Evolutionary conservation across 2,797 vertebrate genomes (phyloP), one percentile per base, ranked within the genome.

Genomic region (Cossypha dichroa): DNA sequence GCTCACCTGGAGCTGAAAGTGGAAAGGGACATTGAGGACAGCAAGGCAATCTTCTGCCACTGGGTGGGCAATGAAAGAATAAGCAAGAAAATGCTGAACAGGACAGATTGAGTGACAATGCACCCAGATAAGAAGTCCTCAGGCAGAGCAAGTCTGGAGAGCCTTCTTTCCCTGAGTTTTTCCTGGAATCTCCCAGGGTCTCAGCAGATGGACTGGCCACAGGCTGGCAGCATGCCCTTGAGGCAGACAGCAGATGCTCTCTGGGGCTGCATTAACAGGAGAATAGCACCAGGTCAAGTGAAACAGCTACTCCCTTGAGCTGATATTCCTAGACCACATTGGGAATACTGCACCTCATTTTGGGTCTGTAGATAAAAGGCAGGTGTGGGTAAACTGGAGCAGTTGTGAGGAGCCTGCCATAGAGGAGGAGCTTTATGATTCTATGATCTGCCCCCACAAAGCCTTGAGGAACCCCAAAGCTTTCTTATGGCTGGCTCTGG

Each of bases 331-430:
- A 40, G 34, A n/a, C 11, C 23, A 34, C 62, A 5, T 29, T 0
- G 1, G 29, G 51, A 69, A 56, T 41, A 11, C 13, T 48, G 8
- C 26, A 10, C 22, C 31, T 51, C 46, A 29, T 52, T 83, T 77
- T 6, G 23, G 18, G 21, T 38, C 6, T 73, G 8, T 28, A 2
- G 34, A 4, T 41, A 29, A 17, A 40, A 62, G 28, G 11, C 6
- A 55, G 17, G 16, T 13, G 3, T 38, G n/a, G 51, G 10, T 64
- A 16, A 82, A 60, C 8, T n/a, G 40, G 19, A 75, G 34, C 29
- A 40, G 3, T 23, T 48, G n/a, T 14, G 16, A 13, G n/a, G 40
- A 10, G 12, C 20, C n/a, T 52, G 10, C 25, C 0, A 0, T 19
- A 7, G n/a, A 28, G 40, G 12, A 64, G 7, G 4, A 25, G 11